Evolutionary conservation across 2,797 vertebrate species (phyloP), one percentile per base, ranked within the genome.

Genomic region (Echiichthys vipera): DNA sequence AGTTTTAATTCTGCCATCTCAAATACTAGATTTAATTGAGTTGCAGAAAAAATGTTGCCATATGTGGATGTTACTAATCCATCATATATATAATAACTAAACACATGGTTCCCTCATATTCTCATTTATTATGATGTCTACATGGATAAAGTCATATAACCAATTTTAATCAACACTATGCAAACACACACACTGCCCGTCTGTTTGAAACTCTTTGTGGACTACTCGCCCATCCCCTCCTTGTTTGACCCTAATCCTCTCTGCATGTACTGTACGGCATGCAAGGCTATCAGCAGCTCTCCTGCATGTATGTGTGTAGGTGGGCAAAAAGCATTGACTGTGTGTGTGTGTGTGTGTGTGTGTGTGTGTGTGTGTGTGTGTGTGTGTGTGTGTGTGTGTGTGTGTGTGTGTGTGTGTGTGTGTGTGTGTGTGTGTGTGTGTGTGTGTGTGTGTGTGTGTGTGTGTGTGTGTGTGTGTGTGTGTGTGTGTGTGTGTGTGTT

Each of bases 211-310:
- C 55, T 59, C 65, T 73, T 2, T 5, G 42, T 85, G 71, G 82
- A 88, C 74, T 36, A 46, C 46, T 51, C 51, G 24, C 69, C 58
- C 68, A 59, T 25, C 76, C 66, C 67, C 63, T 73, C 80, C 50
- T 59, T 46, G 40, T 56, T 49, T 80, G 74, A 88, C 79, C 84
- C 66, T 77, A 87, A 89, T 89, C 84, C 65, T 68, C 25, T 69
- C 55, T 74, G 57, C 70, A n/a, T 55, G 55, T 69, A 56, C 62
- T 55, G 24, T 74, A 56, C 42, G 14, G 22, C 39, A 11, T 46
- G 46, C 13, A 14, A 24, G 5, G 20, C 39, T 9, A 8, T 47
- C 15, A 20, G 17, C 61, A 40, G 7, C 54, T 71, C 63, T 64
- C 30, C 61, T 68, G 54, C 20, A 20, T 68, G 63, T n/a, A n/a